Percentiles rank a stretch among this genome's conserved stretches.
phyloP scores from a whole-genome alignment of 2,888 invertebrate genomes.

The Cataglyphis cursor region DNA sequence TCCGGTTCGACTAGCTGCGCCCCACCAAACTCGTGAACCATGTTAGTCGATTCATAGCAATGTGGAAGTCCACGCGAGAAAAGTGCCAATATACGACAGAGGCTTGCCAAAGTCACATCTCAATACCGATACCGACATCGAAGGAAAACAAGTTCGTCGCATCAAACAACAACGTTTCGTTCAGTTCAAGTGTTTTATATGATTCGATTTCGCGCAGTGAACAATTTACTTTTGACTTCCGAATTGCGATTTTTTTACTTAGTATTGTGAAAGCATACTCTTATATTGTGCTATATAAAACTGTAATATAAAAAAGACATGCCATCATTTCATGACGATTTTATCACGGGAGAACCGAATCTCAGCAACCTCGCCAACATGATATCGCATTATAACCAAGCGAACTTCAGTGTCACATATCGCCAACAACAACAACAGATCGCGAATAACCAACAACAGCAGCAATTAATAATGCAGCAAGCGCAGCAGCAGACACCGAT shows the following conservation, averaged over 20 bases:
- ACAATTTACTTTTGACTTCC: not conserved
- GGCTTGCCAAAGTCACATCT: not conserved
- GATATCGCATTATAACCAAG: conserved; percentile 92
- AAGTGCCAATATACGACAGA: not conserved
- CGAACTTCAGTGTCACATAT: conserved; percentile 88
- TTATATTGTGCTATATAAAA: not conserved
- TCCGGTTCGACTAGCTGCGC: conserved; percentile 1
- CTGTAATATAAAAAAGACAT: not conserved
- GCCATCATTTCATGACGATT: conserved; percentile 25
- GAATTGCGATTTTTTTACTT: not conserved
- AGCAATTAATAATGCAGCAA: conserved; percentile 61
- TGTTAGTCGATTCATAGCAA: not conserved
- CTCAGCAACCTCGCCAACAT: conserved; percentile 84
- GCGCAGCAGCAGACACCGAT: conserved; percentile 64
- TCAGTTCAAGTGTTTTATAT: not conserved
- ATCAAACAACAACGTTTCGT: conserved; percentile 1
- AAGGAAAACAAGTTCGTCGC: conserved; percentile 3
- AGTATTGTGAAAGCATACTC: not conserved
- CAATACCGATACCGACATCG: conserved; percentile 8
- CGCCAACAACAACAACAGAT: conserved; percentile 89
- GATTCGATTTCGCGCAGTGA: not conserved
- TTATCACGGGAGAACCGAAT: conserved; percentile 55
- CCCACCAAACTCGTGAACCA: conserved; percentile 15
- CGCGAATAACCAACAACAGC: conserved; percentile 74
- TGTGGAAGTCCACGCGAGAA: not conserved